A percentile compares a stretch with the other conserved stretches of the same genome.
Conservation (phyloP, 2,113 vertebrate genomes). For the Tragelaphus scriptus region DNA sequence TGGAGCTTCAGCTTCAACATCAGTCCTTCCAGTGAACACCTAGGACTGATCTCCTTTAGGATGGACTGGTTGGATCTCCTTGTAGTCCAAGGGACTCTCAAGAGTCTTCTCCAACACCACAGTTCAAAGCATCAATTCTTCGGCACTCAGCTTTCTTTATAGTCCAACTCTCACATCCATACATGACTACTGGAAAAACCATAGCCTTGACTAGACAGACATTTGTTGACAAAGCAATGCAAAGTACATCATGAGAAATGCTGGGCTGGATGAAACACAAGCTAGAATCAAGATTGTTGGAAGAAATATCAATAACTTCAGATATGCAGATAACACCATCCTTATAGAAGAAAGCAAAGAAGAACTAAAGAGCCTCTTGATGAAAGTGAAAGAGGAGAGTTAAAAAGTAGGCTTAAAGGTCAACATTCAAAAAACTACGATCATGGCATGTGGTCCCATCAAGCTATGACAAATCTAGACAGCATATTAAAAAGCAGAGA, state of each 20-base stretch:
- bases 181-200: neutral
- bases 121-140: neutral
- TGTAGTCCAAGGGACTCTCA: neutral
- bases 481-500: neutral
- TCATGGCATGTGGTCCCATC: neutral
- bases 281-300: neutral
- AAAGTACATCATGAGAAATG: neutral
- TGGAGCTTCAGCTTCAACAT: neutral
- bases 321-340: neutral
- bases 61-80: neutral
- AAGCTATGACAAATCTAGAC: neutral
- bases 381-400: neutral
- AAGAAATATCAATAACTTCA: neutral
- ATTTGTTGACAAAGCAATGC: neutral
- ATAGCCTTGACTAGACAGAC: neutral
- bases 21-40: neutral
- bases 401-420: neutral
- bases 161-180: neutral
- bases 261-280: neutral
- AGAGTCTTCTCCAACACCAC: neutral
- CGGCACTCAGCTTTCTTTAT: fast-evolving
- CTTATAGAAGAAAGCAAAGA: neutral
- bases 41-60: neutral
- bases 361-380: neutral
- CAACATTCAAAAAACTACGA: neutral